Evolutionary conservation across 2,888 invertebrate species (phyloP).

Genomic region (Volucella inflata): DNA sequence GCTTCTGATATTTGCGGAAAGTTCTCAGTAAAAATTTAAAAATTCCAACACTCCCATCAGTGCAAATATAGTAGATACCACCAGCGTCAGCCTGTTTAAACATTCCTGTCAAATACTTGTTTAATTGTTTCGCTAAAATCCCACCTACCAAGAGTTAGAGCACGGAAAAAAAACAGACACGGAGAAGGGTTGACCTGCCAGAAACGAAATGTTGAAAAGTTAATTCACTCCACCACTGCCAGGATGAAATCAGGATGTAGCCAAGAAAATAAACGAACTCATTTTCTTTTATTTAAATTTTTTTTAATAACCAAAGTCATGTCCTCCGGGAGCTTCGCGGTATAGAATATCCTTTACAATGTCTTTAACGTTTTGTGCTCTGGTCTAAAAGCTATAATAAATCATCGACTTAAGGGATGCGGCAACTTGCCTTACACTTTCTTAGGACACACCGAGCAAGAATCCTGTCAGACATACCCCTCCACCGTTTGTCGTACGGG

Average conservation of each 20-base stretch:
- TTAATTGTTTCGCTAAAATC: constrained; percentile 63
- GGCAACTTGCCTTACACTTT: constrained; percentile 57
- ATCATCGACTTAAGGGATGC: constrained; percentile 69
- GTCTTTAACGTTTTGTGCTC: constrained; percentile 49
- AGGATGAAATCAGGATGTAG: constrained; percentile 46
- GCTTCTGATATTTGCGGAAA: no score
- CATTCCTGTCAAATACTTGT: constrained; percentile 63
- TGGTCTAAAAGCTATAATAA: constrained; percentile 54
- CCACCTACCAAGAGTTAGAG: constrained; percentile 21
- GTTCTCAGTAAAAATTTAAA: no score
- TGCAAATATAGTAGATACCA: no score
- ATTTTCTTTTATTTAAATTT: constrained; percentile 4
- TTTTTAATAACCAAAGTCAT: constrained; percentile 56
- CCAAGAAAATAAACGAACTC: constrained; percentile 40
- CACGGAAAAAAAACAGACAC: not conserved
- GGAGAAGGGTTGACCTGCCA: constrained; percentile 41
- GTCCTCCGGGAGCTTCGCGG: constrained; percentile 60
- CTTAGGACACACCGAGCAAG: constrained; percentile 36
- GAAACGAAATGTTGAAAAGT: constrained; percentile 66
- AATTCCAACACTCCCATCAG: no score
- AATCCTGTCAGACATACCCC: constrained; percentile 28
- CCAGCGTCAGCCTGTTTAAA: constrained; percentile 35
- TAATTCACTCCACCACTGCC: constrained; percentile 62
- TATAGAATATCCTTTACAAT: constrained; percentile 58
- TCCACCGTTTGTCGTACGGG: not conserved